Evolutionary conservation across 2,113 vertebrate species (phyloP), one percentile per base, ranked within the genome.

Genomic region (Semnornis frantzii): DNA sequence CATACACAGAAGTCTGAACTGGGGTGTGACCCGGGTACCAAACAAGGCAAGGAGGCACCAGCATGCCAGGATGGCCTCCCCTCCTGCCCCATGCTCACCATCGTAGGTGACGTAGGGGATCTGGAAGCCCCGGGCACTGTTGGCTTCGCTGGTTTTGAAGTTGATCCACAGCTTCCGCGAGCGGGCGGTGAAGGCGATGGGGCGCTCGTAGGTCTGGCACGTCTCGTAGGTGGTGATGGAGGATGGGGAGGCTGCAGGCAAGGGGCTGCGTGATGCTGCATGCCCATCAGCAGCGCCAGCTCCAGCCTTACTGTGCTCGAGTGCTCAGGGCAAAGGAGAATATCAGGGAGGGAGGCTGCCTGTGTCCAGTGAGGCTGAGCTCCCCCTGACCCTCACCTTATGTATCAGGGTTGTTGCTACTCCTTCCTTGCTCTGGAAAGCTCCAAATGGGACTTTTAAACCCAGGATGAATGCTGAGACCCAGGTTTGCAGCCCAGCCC

Each of bases 191-290:
- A 99, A 99, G 90, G 99, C 99, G 0, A 99, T 99, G 55, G 99
- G 99, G 25, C 99, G 97, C 97, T 99, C 99, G 0, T 99, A 99
- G 4, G 99, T 99, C 98, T 99, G 99, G 93, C 99, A 99, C 0
- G 99, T 99, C 98, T 99, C 99, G 0, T 99, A 99, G 46, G 99
- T 99, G 94, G 99, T 99, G 96, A 99, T 99, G 90, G 99, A 99
- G 27, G 99, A 98, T 1, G 98, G 99, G 16, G 99, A 99, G 92
- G 99, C 99, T 99, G 96, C 28, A 34, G 33, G 33, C 90, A 75
- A 64, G 6, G 12, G 31, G 1, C 16, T 6, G 19, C 3, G 4
- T 34, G 66, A 90, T 31, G 33, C 44, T 8, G 24, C 34, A 2
- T 70, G 87, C 48, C 60, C 77, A 30, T 50, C 80, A 66, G 79